Percentiles rank a stretch among this genome's conserved stretches.
phyloP scores from a whole-genome alignment of 2,888 invertebrate species.

The Dasysyrphus albostriatus region DNA sequence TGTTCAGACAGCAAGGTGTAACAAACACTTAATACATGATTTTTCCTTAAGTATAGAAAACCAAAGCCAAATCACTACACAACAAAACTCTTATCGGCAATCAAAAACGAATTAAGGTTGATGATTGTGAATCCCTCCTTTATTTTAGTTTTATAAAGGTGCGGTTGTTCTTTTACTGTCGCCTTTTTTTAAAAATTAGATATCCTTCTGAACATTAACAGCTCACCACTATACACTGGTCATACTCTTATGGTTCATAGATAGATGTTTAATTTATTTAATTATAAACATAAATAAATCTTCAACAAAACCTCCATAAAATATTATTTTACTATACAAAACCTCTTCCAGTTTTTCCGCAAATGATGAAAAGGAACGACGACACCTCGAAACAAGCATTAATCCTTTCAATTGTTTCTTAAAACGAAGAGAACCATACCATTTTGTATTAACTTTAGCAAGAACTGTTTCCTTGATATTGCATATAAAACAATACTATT shows the following conservation, averaged over 20 bases:
- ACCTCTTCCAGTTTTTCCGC: not conserved
- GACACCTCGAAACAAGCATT: too few relatives aligned
- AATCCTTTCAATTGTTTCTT: too few relatives aligned
- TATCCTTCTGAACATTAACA: not conserved
- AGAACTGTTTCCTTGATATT: not conserved
- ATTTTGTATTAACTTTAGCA: not conserved
- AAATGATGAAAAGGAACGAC: not conserved
- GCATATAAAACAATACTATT: not conserved
- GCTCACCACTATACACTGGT: not conserved
- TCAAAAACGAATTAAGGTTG: constrained; percentile 18
- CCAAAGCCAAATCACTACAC: not conserved
- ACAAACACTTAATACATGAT: not conserved
- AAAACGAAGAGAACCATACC: not conserved
- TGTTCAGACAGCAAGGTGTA: not conserved
- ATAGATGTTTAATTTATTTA: too few relatives aligned
- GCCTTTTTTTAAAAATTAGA: not conserved
- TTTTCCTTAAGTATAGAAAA: not conserved
- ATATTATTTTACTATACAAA: not conserved
- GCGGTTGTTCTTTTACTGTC: not conserved
- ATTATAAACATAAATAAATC: too few relatives aligned
- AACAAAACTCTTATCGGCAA: constrained; percentile 14
- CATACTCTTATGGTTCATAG: not conserved
- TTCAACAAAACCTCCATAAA: not conserved
- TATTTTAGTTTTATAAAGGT: not conserved
- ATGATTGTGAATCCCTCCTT: not conserved